Evolutionary conservation across 2,797 vertebrate genomes (phyloP).

Genomic region (Rachycentron canadum): DNA sequence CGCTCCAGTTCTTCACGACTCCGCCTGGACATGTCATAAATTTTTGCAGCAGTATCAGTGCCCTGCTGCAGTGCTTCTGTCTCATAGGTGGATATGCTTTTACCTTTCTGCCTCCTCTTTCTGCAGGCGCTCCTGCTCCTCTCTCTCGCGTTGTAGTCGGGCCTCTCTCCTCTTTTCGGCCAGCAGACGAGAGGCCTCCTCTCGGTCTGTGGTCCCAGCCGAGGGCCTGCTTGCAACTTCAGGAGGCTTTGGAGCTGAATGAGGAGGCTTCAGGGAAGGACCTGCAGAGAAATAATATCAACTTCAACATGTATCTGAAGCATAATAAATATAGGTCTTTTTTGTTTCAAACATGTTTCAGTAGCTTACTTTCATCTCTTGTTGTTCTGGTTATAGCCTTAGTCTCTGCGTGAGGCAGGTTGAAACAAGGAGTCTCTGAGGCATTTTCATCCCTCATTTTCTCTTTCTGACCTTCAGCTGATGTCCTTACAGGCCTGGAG

Average conservation of each 20-base stretch:
- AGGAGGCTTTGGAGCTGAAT: slow-evolving; percentile 47
- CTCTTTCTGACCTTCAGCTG: slow-evolving; percentile 75
- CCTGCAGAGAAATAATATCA: slow-evolving; percentile 38
- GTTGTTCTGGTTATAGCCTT: slow-evolving; percentile 31
- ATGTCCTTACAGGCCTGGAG: slow-evolving; percentile 82
- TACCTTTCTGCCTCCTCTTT: slow-evolving; percentile 71
- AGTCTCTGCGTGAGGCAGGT: slow-evolving; percentile 19
- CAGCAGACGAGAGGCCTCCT: slow-evolving; percentile 91
- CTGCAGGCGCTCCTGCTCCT: slow-evolving; percentile 88
- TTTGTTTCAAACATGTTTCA: slow-evolving; percentile 5
- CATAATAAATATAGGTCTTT: not conserved
- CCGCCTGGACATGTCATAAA: slow-evolving; percentile 75
- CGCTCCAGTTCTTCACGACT: slow-evolving; percentile 88
- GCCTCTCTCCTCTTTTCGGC: slow-evolving; percentile 92
- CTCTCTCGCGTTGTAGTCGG: slow-evolving; percentile 90
- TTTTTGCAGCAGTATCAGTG: not conserved
- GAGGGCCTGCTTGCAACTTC: slow-evolving; percentile 73
- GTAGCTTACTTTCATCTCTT: slow-evolving; percentile 62
- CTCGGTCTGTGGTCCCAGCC: slow-evolving; percentile 90
- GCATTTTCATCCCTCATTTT: slow-evolving; percentile 66
- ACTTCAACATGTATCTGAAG: not conserved
- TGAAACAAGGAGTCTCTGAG: slow-evolving; percentile 25
- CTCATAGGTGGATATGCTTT: not conserved
- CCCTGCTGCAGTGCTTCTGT: slow-evolving; percentile 1
- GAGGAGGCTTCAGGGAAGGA: slow-evolving; percentile 18